Evolutionary conservation across 2,888 invertebrate species (phyloP).

Genomic region (Xanthia togata): DNA sequence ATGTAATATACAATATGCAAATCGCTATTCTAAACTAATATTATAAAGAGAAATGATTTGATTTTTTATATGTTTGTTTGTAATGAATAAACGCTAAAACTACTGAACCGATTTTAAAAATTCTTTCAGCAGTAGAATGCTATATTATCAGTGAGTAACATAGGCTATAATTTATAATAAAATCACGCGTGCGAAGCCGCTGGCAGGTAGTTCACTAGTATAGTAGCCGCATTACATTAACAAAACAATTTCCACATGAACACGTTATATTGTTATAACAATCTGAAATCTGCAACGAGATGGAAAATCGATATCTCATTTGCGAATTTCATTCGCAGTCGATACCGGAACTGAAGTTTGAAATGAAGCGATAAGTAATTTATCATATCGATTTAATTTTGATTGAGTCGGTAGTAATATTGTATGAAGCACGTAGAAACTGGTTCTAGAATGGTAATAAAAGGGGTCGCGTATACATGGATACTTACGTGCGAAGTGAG

Average conservation of each 20-base stretch:
- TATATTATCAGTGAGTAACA: too few species aligned
- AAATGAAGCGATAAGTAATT: conserved; percentile 32
- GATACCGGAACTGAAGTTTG: conserved; percentile 43
- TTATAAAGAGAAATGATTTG: too few species aligned
- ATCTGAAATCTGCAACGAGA: conserved; percentile 9
- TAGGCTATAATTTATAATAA: too few species aligned
- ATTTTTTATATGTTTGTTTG: too few species aligned
- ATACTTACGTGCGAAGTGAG: conserved; percentile 33
- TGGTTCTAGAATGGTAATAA: conserved; percentile 45
- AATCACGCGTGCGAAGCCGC: too few species aligned
- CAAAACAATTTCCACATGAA: neutral
- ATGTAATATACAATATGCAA: neutral
- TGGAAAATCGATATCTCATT: conserved; percentile 45
- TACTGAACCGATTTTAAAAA: too few species aligned
- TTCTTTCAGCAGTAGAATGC: too few species aligned
- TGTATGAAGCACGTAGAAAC: conserved; percentile 25
- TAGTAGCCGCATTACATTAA: neutral
- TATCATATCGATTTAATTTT: conserved; percentile 48
- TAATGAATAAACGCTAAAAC: too few species aligned
- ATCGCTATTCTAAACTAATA: too few species aligned
- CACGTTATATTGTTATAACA: neutral
- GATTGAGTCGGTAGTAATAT: conserved; percentile 43
- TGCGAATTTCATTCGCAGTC: conserved; percentile 28
- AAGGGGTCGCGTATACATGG: conserved; percentile 38
- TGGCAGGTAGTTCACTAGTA: too few species aligned